phyloP scores from a whole-genome alignment of 1,140 invertebrate genomes.

The Cheumatopsyche charites region DNA sequence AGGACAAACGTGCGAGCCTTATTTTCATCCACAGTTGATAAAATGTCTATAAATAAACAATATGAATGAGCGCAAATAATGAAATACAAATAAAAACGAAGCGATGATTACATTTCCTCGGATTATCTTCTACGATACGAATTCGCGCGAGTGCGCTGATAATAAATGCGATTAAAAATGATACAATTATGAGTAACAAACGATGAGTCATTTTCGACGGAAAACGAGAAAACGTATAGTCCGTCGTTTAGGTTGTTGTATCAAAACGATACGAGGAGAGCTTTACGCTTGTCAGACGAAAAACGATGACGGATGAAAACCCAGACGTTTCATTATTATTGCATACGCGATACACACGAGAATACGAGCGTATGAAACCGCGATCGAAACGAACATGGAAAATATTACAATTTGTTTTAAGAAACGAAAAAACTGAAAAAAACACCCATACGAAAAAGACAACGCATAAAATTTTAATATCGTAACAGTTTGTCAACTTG shows the following conservation, averaged over 20 bases:
- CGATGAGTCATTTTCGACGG: neutral
- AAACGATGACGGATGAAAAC: slow-evolving; percentile 23
- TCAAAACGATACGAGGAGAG: slow-evolving; percentile 14
- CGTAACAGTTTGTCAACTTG: slow-evolving; percentile 15
- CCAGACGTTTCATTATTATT: slow-evolving; percentile 18
- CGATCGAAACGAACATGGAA: too few species aligned
- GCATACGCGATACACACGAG: neutral
- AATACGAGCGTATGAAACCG: neutral
- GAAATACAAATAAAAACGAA: neutral
- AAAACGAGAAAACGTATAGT: neutral
- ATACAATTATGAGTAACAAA: too few species aligned
- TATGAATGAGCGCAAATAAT: neutral
- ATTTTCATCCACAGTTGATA: neutral
- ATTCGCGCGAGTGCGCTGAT: too few species aligned
- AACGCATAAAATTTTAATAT: slow-evolving; percentile 29
- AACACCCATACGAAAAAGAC: neutral
- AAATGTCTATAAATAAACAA: neutral
- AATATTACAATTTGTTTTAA: too few species aligned
- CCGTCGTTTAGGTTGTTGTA: neutral
- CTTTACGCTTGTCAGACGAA: slow-evolving; percentile 26
- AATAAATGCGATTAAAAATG: too few species aligned
- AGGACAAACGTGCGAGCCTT: neutral
- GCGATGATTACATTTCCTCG: too few species aligned
- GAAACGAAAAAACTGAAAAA: slow-evolving; percentile 3
- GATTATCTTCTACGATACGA: too few species aligned